Base-by-base conservation (phyloP, 2,113 vertebrate species). In the Empidonax alnorum region DNA sequence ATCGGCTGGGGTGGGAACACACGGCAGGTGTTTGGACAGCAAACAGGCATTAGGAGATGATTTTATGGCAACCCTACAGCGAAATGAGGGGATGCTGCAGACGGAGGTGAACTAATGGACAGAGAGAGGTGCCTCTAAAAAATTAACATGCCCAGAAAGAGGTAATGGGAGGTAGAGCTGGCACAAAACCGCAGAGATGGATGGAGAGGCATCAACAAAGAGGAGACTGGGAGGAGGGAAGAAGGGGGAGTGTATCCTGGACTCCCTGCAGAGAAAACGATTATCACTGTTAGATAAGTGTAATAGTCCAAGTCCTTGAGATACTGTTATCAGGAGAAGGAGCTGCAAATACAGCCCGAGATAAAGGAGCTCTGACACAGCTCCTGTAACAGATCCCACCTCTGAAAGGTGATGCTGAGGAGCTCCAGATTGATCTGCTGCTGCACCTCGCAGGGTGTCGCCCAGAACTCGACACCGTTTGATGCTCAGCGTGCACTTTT, bases 1-100 rank as follows among this genome's bases (percentile, higher is more conserved):
- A 49, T 93, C 93, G 74, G 24, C 44, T n/a, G 84, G 62, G 84
- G 67, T 78, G 67, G 68, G 89, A 90, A 46, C 52, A 8, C 37
- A 24, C 87, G 91, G 90, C 91, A 90, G 87, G 89, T 67, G 87
- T 78, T 55, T 89, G 87, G 86, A 39, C 49, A 75, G 67, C 59
- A 83, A 90, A 41, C 65, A 71, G 47, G 68, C 68, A 65, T 44
- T n/a, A 90, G 84, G 19, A 86, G 81, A 47, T 63, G 94, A 35
- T 73, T 94, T 89, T 93, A 68, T 79, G 75, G 84, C 90, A 82
- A 50, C 33, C 78, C 78, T 56, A 41, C 31, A 35, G 90, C 74
- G 91, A 96, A 96, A 96, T 47, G 81, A 97, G 90, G 84, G 84
- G 39, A 24, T 3, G 58, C 58, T 86, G 84, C 83, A 74, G 74